Percentiles rank a stretch among this genome's conserved stretches.
These are phyloP conservation scores for Schizopygopsis pylzovi DNA, from an alignment of 2,797 vertebrate genomes.

Conservation along the genomic window DNA sequence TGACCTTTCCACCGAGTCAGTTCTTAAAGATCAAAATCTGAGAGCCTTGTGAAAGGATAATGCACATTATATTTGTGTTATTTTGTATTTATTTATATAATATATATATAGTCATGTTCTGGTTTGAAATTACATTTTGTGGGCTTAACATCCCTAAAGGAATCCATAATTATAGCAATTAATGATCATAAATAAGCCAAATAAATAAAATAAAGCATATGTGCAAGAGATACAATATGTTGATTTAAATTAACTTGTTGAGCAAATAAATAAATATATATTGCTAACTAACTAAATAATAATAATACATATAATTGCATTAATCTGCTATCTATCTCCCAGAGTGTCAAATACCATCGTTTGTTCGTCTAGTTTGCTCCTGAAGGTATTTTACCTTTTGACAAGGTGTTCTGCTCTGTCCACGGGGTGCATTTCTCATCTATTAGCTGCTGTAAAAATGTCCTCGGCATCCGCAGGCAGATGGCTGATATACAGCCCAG, in stretches of 20 bases:
- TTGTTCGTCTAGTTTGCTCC: conserved; percentile 35
- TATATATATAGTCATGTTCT: background rate
- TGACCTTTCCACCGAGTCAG: background rate
- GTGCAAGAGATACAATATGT: background rate
- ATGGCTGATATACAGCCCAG: conserved; percentile 62
- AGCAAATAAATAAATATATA: background rate
- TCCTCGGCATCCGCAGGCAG: conserved; percentile 58
- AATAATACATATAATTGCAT: conserved; percentile 12
- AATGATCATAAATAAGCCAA: background rate
- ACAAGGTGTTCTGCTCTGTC: conserved; percentile 59
- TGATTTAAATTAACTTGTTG: background rate
- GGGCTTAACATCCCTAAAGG: background rate
- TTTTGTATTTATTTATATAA: background rate
- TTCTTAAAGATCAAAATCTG: background rate
- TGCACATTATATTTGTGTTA: background rate
- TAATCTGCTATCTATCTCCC: background rate
- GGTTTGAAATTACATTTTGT: background rate
- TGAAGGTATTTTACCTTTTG: conserved; percentile 56
- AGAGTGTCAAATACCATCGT: conserved; percentile 17
- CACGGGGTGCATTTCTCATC: conserved; percentile 49
- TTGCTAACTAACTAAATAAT: background rate
- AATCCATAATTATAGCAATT: background rate
- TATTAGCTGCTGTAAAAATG: conserved; percentile 59
- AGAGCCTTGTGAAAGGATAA: background rate
- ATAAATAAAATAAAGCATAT: background rate